Evolutionary conservation across 2,113 vertebrate species (phyloP).

Genomic region (Pachyramphus minor): DNA sequence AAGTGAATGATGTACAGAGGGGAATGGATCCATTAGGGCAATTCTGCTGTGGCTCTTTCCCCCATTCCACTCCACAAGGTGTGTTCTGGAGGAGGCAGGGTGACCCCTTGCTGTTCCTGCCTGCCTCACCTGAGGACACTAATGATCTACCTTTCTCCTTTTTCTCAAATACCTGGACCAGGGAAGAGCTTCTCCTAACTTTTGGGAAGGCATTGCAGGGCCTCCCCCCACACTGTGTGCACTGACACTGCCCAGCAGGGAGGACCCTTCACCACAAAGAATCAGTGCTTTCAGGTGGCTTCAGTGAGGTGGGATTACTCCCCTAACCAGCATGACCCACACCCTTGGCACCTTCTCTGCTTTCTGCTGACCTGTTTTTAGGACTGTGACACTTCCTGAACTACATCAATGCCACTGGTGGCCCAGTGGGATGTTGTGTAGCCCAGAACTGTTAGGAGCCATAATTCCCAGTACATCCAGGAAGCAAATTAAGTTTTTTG

Average conservation of each 20-base stretch:
- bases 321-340: neutral
- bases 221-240: neutral
- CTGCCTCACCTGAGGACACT: neutral
- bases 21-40: neutral
- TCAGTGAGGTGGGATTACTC: neutral
- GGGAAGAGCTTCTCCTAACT: neutral
- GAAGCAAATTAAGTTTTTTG: neutral
- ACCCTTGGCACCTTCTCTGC: neutral
- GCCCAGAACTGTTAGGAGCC: neutral
- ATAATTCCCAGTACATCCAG: neutral
- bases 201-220: neutral
- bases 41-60: neutral
- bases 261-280: neutral
- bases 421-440: neutral
- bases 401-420: neutral
- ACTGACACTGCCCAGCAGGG: neutral
- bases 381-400: neutral
- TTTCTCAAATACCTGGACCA: neutral
- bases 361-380: neutral
- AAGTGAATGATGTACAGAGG: neutral
- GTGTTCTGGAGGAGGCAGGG: neutral
- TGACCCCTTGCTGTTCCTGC: neutral
- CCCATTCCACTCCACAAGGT: neutral
- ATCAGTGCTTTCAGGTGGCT: neutral
- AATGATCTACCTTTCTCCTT: neutral